A percentile compares a stretch with the other conserved stretches of the same genome.
phyloP scores from a whole-genome alignment of 2,888 invertebrate species.

The Chrysina gloriosa region DNA sequence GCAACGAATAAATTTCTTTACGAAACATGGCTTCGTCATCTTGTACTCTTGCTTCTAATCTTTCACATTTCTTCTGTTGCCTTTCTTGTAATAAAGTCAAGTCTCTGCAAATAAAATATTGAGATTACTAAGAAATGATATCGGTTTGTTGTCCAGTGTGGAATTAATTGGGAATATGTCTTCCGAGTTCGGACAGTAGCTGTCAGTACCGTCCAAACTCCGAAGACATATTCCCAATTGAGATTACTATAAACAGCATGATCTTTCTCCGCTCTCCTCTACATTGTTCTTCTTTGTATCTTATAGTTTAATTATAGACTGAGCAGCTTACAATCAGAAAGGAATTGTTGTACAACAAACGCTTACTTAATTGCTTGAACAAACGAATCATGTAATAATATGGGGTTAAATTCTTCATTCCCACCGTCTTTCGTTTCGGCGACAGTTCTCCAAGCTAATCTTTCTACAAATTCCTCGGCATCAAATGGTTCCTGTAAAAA shows the following conservation, averaged over 20 bases:
- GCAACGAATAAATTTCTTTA: constrained; percentile 82
- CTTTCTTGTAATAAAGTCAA: constrained; percentile 82
- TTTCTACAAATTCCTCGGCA: constrained; percentile 96
- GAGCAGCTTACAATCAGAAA: no score
- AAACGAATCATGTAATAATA: constrained; percentile 90
- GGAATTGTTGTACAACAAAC: no score
- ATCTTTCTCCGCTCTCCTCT: no score
- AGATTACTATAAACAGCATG: no score
- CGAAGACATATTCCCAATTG: no score
- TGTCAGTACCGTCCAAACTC: no score
- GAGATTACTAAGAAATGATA: no score
- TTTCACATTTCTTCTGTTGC: constrained; percentile 86
- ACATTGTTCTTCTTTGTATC: no score
- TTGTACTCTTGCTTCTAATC: constrained; percentile 81
- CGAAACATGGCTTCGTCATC: constrained; percentile 90
- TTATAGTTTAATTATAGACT: no score
- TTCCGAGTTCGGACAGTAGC: no score
- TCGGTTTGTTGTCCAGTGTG: no score
- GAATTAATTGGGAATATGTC: no score
- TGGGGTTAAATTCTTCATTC: constrained; percentile 84
- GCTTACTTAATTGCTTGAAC: constrained; percentile 89
- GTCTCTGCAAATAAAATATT: constrained; percentile 67
- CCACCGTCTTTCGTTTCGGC: constrained; percentile 75
- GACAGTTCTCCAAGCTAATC: constrained; percentile 94
- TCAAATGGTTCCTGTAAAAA: constrained; percentile 90